phyloP scores from a whole-genome alignment of 2,113 vertebrate species.

The Choloepus hoffmanni region DNA sequence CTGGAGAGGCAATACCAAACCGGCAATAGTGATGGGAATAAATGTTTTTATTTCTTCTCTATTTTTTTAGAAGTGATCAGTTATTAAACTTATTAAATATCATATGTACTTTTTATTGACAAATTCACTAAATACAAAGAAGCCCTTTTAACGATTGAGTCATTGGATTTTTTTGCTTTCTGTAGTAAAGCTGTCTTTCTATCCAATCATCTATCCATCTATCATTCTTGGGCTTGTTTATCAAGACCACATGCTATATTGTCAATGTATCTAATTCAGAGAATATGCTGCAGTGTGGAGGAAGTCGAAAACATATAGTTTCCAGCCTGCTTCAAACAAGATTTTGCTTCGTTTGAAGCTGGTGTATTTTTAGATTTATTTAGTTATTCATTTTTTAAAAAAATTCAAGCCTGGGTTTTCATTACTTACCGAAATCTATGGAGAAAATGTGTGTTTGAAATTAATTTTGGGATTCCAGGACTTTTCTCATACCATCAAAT shows the following conservation, averaged over 20 bases:
- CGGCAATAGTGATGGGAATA: background rate
- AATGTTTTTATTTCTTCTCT: background rate
- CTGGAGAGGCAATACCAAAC: background rate
- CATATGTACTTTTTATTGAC: background rate
- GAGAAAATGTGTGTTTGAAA: conserved; percentile 27
- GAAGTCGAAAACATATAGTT: background rate
- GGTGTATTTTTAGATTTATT: background rate
- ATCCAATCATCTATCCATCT: background rate
- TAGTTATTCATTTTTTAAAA: background rate
- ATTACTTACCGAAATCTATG: conserved; percentile 14
- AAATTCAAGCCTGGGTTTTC: background rate
- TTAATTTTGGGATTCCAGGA: conserved; percentile 32
- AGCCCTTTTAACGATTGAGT: background rate
- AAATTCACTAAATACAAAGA: background rate
- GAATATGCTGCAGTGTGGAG: background rate
- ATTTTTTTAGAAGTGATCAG: background rate
- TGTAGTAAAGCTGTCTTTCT: background rate
- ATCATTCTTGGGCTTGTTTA: background rate
- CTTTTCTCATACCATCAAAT: conserved; percentile 33
- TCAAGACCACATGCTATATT: background rate
- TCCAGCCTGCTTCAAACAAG: background rate
- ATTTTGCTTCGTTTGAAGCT: background rate
- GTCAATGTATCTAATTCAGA: background rate
- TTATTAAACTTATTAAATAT: background rate
- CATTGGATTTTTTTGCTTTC: background rate